Evolutionary conservation across 2,113 vertebrate species (phyloP).

Genomic region (Gambusia affinis): DNA sequence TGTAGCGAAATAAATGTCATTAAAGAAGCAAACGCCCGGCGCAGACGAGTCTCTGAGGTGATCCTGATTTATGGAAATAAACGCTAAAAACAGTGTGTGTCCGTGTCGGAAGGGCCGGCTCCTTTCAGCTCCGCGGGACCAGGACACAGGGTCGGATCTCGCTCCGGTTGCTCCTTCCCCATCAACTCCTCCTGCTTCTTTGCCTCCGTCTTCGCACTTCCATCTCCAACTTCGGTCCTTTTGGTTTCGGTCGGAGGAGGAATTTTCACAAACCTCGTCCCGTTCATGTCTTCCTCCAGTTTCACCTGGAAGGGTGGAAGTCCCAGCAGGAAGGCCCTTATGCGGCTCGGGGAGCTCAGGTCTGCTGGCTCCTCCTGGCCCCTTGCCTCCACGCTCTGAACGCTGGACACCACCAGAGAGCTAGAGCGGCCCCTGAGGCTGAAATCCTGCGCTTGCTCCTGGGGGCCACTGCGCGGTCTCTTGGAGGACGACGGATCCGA

Average conservation of each 20-base stretch:
- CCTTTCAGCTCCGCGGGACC: conserved; percentile 59
- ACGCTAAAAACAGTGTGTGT: conserved; percentile 53
- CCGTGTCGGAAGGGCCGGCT: conserved; percentile 20
- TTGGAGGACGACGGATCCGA: conserved; percentile 44
- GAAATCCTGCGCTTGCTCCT: conserved; percentile 38
- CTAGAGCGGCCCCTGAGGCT: conserved; percentile 1
- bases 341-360: conserved; percentile 80
- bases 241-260: conserved; percentile 22
- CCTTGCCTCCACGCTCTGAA: conserved; percentile 18
- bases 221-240: conserved; percentile 17
- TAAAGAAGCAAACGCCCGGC: too few relatives aligned
- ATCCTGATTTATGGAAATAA: background rate
- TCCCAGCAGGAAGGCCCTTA: conserved; percentile 74
- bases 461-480: conserved; percentile 30
- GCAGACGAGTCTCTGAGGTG: background rate
- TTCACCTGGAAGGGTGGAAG: conserved; percentile 66
- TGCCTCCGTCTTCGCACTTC: conserved; percentile 7
- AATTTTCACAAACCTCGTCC: conserved; percentile 44
- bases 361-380: conserved; percentile 81
- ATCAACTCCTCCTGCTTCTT: conserved; percentile 18
- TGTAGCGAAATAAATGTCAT: background rate
- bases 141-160: conserved; percentile 2
- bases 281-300: conserved; percentile 68
- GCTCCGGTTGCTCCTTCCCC: conserved; percentile 26
- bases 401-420: conserved; percentile 13